Evolutionary conservation across 1,140 invertebrate species (phyloP), one percentile per base, ranked within the genome.

Genomic region (Bombus soroeensis): DNA sequence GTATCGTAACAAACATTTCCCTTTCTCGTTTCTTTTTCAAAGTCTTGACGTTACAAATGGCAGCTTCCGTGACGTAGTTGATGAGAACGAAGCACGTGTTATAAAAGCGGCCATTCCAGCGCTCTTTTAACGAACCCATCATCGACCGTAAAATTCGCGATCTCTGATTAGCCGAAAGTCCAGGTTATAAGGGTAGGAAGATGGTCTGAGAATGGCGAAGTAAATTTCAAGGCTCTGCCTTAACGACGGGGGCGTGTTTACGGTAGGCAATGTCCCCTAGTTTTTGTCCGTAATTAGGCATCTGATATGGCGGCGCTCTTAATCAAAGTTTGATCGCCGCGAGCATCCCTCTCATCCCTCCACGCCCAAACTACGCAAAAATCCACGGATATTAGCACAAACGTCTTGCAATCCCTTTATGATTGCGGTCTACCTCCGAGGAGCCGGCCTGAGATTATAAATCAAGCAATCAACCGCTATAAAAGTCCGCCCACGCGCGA

Each of bases 381-480:
- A 77, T 77, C 72, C 47, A 43, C 76, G 62, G 34, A 78, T 77
- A 86, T 79, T 64, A 76, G 59, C 25, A 57, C 83, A 71, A n/a
- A 10, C 41, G 32, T 47, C 34, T 37, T 62, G 71, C 83, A 77
- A 89, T 81, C 74, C 81, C 71, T 39, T 57, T 73, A 59, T 59
- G 71, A 73, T 75, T 47, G 62, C 64, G 78, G 53, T 75, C 37
- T 68, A 18, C 57, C 47, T 77, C 73, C 64, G 76, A 62, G 34
- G 32, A 78, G 72, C 77, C 81, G 39, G 74, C 66, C 72, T 74
- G 88, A 91, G 88, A 91, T 91, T 91, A 91, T 91, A 91, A 91
- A 91, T 91, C 90, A 91, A 86, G 85, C 84, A 91, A 91, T 91
- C 90, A 91, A 91, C 90, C 86, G 86, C 88, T 57, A 91, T 91